These are phyloP conservation scores for Spinus olivaceus DNA, from an alignment of 2,797 vertebrate species.

Conservation along the genomic window DNA sequence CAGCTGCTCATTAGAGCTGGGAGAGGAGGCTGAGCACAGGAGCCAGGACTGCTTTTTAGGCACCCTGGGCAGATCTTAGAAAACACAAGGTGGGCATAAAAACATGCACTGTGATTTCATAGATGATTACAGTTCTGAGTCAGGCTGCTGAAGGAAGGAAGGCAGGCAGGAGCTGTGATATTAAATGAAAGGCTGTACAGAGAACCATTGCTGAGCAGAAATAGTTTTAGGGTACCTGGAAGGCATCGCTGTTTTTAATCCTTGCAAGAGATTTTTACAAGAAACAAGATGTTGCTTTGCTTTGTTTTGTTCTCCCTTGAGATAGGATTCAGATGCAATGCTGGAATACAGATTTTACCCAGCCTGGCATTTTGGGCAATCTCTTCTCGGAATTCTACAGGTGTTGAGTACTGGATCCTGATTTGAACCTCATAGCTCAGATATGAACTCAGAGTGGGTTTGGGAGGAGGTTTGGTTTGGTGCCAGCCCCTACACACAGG, in stretches of 20 bases:
- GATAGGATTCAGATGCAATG: not conserved
- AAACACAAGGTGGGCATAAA: not conserved
- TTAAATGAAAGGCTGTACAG: conserved; percentile 16
- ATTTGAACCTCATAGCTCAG: not conserved
- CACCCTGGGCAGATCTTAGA: not conserved
- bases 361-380: not conserved
- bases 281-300: not conserved
- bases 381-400: not conserved
- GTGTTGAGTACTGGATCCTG: not conserved
- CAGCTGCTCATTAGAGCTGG: not conserved
- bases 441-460: not conserved
- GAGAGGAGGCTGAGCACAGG: not conserved
- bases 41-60: not conserved
- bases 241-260: not conserved
- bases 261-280: conserved; percentile 6
- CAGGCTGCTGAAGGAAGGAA: not conserved
- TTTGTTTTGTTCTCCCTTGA: conserved; percentile 18
- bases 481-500: not conserved
- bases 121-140: not conserved
- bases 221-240: not conserved
- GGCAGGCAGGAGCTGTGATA: not conserved
- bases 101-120: not conserved
- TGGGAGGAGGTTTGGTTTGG: not conserved
- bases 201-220: not conserved
- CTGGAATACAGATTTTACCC: not conserved